Conservation (phyloP, 2,113 vertebrate species). For the Microtus ochrogaster region DNA sequence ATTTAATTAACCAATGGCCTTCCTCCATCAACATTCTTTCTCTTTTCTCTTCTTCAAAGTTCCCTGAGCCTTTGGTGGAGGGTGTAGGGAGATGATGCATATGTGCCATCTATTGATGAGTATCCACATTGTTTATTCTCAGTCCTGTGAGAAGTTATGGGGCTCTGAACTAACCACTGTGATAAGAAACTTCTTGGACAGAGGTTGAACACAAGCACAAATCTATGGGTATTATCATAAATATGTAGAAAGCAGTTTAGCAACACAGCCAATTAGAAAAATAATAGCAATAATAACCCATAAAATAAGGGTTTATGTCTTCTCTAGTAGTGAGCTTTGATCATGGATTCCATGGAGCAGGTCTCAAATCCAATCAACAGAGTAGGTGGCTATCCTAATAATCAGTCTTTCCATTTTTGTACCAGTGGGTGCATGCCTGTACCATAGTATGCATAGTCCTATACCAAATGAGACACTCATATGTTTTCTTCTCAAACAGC, state of each 20-base stretch:
- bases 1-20: too few species aligned
- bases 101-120: neutral
- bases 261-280: neutral
- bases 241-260: neutral
- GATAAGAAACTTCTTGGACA: neutral
- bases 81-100: neutral
- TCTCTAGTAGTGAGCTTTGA: neutral
- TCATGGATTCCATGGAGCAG: neutral
- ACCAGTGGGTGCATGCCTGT: neutral
- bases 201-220: neutral
- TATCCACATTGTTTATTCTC: neutral
- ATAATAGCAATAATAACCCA: neutral
- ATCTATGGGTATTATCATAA: neutral
- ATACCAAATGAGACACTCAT: neutral
- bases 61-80: neutral
- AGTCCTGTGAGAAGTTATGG: neutral
- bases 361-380: neutral
- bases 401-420: neutral
- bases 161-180: neutral
- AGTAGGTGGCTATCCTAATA: neutral
- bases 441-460: neutral
- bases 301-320: neutral
- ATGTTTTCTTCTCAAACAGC: neutral
- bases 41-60: neutral
- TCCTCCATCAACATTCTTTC: neutral